Conservation (phyloP, 2,113 vertebrate genomes). For the Dasypus novemcinctus region DNA sequence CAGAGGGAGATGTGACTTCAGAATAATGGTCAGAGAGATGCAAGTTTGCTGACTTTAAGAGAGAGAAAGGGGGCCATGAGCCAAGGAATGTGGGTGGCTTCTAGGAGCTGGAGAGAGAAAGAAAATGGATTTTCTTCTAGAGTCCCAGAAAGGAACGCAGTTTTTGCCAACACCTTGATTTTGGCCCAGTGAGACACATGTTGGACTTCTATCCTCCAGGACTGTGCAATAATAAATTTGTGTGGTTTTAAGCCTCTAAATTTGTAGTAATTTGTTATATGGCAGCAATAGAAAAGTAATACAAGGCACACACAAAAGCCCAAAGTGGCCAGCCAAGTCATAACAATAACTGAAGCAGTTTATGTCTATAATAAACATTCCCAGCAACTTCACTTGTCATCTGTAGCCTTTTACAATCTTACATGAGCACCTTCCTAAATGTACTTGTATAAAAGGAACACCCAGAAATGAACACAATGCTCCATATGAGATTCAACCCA, state of each 20-base stretch:
- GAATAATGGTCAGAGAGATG: background rate
- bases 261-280: background rate
- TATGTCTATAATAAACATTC: background rate
- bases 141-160: background rate
- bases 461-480: background rate
- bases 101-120: background rate
- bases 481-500: background rate
- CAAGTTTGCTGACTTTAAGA: background rate
- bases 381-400: background rate
- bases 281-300: background rate
- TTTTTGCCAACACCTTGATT: background rate
- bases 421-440: background rate
- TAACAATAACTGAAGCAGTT: background rate
- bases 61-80: background rate
- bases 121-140: background rate
- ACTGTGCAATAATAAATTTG: background rate
- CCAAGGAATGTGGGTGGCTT: background rate
- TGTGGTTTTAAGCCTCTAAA: background rate
- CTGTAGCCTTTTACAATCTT: background rate
- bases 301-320: background rate
- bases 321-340: background rate
- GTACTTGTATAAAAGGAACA: background rate
- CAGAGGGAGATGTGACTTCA: background rate
- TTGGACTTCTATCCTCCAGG: background rate
- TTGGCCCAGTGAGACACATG: background rate